Base-by-base conservation (phyloP, 2,888 invertebrate genomes). In the Hirtodrosophila duncani region DNA sequence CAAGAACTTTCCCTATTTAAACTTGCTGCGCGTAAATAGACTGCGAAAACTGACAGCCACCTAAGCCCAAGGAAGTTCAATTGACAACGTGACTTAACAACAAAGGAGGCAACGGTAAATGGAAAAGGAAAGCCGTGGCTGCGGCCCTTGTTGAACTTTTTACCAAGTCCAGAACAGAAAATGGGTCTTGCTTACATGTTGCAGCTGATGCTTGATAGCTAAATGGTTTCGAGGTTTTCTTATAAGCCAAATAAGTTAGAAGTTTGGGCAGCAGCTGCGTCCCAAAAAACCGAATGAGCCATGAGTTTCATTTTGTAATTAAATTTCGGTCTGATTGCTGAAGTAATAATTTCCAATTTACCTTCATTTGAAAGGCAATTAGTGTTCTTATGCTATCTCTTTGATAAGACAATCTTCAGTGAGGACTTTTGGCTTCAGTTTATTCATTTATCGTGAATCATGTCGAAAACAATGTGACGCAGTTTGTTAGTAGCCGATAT, bases 241-340 rank as follows among this genome's bases (percentile, higher is more conserved):
- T 62, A 58, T 53, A 58, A 70, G 72, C 75, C 52, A 78, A 78
- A 79, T 79, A 79, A 74, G 79, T 74, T 79, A 79, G 79, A 74
- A 74, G 67, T 74, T 72, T 71, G 64, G 77, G 56, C 64, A 67
- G 67, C 61, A 48, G 49, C 63, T 65, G 66, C 50, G 62, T 39
- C 58, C 36, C 20, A 21, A 59, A 49, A 31, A 30, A 16, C 20
- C 11, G 17, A 9, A 20, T 10, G 18, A 34, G n/a, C 17, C 39
- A 14, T 9, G 7, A 17, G 23, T 24, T 14, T 17, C 16, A 17
- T 31, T 9, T 13, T 9, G 55, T 70, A 78, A 78, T 78, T 74
- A 63, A 70, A 67, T 72, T 70, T 63, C 17, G 41, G 48, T 59
- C 52, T 63, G 75, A 57, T 78, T 72, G 66, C 59, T 51, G 48